Conservation (phyloP, 2,888 invertebrate species). For the Melinopterus prodromus region DNA sequence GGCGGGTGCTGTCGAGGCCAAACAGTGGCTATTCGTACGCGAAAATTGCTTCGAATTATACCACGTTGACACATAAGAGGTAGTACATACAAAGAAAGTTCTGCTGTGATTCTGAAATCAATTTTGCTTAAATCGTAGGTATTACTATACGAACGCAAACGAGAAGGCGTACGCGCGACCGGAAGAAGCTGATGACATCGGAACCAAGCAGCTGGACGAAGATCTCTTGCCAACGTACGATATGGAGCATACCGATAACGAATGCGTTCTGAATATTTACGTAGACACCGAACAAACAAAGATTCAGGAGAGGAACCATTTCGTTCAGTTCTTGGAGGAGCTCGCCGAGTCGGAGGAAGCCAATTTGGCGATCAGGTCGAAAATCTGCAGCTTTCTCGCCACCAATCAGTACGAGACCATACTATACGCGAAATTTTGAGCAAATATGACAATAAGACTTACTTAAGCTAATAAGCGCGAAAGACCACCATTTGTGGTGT, state of each 20-base stretch:
- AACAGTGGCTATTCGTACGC: background rate
- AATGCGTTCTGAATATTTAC: slow-evolving; percentile 30
- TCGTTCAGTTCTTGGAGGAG: slow-evolving; percentile 7
- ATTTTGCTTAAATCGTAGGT: background rate
- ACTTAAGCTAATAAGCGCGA: too few species aligned
- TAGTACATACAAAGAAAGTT: background rate
- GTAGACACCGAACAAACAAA: slow-evolving; percentile 30
- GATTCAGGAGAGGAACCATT: background rate
- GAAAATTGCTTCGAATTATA: background rate
- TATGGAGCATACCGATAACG: background rate
- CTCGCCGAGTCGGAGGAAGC: background rate
- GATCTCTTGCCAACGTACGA: background rate
- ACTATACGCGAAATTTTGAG: background rate
- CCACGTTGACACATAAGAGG: background rate
- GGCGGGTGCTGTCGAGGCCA: background rate
- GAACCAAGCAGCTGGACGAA: background rate
- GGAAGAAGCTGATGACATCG: background rate
- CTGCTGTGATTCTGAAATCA: background rate
- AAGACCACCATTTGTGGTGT: background rate
- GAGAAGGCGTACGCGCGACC: background rate
- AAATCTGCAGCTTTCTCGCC: background rate
- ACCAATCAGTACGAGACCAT: background rate
- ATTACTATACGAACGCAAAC: background rate
- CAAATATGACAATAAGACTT: background rate
- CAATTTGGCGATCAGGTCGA: background rate